phyloP scores from a whole-genome alignment of 2,113 vertebrate species.

The Xerus inauris region DNA sequence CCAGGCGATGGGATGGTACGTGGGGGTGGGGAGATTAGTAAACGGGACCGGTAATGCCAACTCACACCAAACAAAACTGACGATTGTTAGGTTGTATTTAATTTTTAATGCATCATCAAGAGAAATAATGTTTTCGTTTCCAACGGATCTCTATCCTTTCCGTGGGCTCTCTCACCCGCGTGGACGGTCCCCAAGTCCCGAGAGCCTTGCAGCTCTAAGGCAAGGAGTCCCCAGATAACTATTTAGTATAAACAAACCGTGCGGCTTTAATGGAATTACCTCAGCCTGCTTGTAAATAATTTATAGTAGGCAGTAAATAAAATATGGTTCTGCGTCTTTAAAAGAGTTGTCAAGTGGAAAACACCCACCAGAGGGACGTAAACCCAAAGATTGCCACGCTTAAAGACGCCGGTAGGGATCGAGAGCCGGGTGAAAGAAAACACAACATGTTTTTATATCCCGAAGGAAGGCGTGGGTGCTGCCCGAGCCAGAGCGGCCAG shows the following conservation, averaged over 20 bases:
- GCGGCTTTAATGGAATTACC: constrained; percentile 84
- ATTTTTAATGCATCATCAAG: constrained; percentile 42
- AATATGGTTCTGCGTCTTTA: constrained; percentile 84
- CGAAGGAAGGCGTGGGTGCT: background rate
- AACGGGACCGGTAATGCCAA: background rate
- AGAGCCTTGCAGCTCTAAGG: constrained; percentile 55
- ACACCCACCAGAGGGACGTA: constrained; percentile 34
- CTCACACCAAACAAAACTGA: background rate
- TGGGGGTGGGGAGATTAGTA: background rate
- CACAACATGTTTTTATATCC: constrained; percentile 42
- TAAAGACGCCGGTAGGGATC: constrained; percentile 27
- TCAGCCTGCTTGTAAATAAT: constrained; percentile 86
- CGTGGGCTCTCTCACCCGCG: background rate
- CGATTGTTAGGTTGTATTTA: background rate
- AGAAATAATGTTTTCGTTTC: constrained; percentile 62
- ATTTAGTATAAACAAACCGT: constrained; percentile 83
- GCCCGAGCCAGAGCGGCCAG: background rate
- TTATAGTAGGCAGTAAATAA: constrained; percentile 88
- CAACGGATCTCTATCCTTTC: background rate
- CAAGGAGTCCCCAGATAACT: constrained; percentile 81
- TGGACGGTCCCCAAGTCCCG: background rate
- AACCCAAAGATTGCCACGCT: constrained; percentile 70
- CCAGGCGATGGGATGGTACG: background rate
- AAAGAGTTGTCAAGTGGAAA: constrained; percentile 78
- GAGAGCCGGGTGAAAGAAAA: constrained; percentile 25